Conservation (phyloP, 2,888 invertebrate genomes). For the Drosophila mercatorum region DNA sequence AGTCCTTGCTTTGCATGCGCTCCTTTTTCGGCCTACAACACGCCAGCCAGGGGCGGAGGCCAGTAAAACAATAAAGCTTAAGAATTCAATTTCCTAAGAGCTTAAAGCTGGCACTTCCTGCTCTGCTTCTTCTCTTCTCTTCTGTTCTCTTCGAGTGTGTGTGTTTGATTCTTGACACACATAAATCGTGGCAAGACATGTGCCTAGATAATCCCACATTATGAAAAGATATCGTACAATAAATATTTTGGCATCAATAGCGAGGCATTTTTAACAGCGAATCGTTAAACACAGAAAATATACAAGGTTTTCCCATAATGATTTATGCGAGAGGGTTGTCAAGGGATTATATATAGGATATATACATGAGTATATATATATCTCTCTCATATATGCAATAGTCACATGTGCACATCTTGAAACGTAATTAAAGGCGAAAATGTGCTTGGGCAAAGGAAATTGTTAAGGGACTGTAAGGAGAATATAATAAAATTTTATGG, state of each 20-base stretch:
- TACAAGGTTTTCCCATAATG: neutral
- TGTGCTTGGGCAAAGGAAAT: neutral
- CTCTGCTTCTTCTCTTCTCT: neutral
- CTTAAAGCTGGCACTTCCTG: slow-evolving; percentile 55
- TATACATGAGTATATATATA: neutral
- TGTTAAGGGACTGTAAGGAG: neutral
- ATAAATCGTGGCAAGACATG: slow-evolving; percentile 72
- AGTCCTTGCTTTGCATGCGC: slow-evolving; percentile 67
- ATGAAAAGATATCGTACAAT: slow-evolving; percentile 71
- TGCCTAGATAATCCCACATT: slow-evolving; percentile 73
- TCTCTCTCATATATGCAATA: neutral
- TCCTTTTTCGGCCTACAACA: slow-evolving; percentile 11
- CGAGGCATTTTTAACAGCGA: slow-evolving; percentile 58
- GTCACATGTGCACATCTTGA: neutral
- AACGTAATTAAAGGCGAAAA: neutral
- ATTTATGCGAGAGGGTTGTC: slow-evolving; percentile 7
- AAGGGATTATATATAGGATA: neutral
- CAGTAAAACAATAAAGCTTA: slow-evolving; percentile 77
- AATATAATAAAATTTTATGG: neutral
- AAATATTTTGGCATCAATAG: slow-evolving; percentile 69
- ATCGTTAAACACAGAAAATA: slow-evolving; percentile 14
- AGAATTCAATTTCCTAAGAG: slow-evolving; percentile 77
- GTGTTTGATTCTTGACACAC: slow-evolving; percentile 61
- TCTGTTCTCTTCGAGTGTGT: neutral
- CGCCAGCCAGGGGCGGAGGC: neutral